Evolutionary conservation across 2,797 vertebrate genomes (phyloP), one percentile per base, ranked within the genome.

Genomic region (Malacoctenus gilli): DNA sequence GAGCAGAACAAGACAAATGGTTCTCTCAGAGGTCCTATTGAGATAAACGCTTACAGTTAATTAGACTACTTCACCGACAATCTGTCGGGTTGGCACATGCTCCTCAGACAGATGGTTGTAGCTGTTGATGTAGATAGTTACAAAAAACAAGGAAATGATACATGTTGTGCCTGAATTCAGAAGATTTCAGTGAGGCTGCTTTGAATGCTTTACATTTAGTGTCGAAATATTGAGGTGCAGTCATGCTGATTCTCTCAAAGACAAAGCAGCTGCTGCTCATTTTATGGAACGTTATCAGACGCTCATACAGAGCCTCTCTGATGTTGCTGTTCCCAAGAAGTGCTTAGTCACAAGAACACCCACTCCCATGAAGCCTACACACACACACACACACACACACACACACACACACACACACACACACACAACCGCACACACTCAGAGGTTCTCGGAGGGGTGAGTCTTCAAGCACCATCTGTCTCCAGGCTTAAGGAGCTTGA

Each of bases 291-390:
- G 56, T 41, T 41, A 88, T 89, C 84, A 84, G 68, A 56, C 46
- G 65, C 68, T 68, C 21, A 80, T 40, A 62, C 6, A 63, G 51
- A 43, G 57, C 72, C 62, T 79, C 64, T 62, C 58, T 62, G 2
- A 38, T 58, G 77, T 79, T 60, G 36, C 2, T 18, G 43, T n/a
- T 53, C 64, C 70, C 48, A 50, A 79, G 53, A 71, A 74, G 43
- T 68, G 77, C 81, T 83, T 87, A 75, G 79, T 90, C 80, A 85
- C 59, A 15, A 41, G 53, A 56, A 69, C 32, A 47, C 54, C 64
- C 69, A 60, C 79, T 81, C 84, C 72, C 71, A 71, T 59, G 19
- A 51, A 50, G 36, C 53, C 20, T 36, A 28, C 35, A 60, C 34
- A 46, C 15, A 14, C 41, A 49, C 37, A 50, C 32, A 43, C 15